Percentiles rank a stretch among this genome's conserved stretches.
These are phyloP conservation scores for Tretioscincus oriximinensis DNA, from an alignment of 2,113 vertebrate genomes.

Conservation along the genomic window DNA sequence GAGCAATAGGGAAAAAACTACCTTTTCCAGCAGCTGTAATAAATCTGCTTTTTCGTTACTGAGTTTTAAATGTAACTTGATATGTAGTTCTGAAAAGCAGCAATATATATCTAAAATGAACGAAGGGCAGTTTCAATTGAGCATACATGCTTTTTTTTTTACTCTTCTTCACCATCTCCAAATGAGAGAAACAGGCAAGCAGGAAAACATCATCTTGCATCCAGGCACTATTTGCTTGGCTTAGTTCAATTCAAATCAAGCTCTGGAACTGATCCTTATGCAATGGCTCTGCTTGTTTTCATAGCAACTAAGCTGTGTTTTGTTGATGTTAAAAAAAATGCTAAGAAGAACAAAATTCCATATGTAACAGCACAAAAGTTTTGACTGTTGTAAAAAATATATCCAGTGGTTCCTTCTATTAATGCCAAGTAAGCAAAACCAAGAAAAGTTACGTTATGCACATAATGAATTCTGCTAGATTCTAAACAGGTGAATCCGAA, in stretches of 20 bases:
- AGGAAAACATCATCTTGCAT: constrained; percentile 58
- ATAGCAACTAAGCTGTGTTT: constrained; percentile 68
- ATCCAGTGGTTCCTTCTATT: constrained; percentile 55
- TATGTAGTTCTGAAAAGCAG: not conserved
- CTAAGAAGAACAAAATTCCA: constrained; percentile 69
- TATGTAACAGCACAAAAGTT: constrained; percentile 60
- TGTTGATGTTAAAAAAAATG: constrained; percentile 23
- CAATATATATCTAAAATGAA: not conserved
- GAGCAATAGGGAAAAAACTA: constrained; percentile 65
- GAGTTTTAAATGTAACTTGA: constrained; percentile 7
- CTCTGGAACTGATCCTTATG: constrained; percentile 71
- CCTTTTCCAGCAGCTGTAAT: constrained; percentile 54
- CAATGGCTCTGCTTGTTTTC: constrained; percentile 61
- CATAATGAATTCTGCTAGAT: constrained; percentile 66
- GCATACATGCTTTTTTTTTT: constrained; percentile 31
- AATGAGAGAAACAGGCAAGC: constrained; percentile 48
- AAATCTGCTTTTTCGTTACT: constrained; percentile 54
- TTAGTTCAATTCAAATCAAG: constrained; percentile 63
- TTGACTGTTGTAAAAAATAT: constrained; percentile 43
- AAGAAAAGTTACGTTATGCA: constrained; percentile 65
- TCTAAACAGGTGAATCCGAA: constrained; percentile 62
- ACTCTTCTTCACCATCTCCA: constrained; percentile 38
- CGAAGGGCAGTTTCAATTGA: not conserved
- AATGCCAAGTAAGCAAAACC: constrained; percentile 68
- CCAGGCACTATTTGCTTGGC: constrained; percentile 55